phyloP scores from a whole-genome alignment of 2,797 vertebrate genomes.

The Stomatorhinus walkeri region DNA sequence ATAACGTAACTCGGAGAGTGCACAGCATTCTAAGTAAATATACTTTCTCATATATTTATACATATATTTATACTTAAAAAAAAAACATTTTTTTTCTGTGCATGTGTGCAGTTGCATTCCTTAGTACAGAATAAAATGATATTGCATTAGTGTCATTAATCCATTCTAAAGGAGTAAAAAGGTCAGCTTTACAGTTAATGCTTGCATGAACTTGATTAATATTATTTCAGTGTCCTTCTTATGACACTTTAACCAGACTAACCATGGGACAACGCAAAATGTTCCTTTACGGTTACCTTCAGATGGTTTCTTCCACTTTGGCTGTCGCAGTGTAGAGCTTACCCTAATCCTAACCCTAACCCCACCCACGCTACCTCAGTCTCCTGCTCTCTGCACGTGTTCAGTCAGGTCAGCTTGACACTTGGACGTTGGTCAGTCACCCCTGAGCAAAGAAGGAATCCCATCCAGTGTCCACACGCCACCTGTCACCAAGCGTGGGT shows the following conservation, averaged over 20 bases:
- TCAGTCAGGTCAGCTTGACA: neutral
- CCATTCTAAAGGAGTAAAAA: constrained; percentile 73
- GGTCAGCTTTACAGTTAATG: constrained; percentile 59
- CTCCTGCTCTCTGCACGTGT: neutral
- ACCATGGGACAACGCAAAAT: constrained; percentile 5
- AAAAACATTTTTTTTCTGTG: constrained; percentile 67
- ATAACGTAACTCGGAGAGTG: constrained; percentile 78
- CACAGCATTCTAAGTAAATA: constrained; percentile 79
- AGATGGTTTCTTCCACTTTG: neutral
- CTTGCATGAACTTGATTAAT: constrained; percentile 63
- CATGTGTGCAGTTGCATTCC: constrained; percentile 78
- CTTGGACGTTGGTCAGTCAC: neutral
- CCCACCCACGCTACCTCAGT: neutral
- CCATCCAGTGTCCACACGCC: neutral
- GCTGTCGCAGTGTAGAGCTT: neutral
- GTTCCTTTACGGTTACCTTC: neutral
- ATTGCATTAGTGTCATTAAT: constrained; percentile 73
- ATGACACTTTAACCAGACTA: constrained; percentile 35
- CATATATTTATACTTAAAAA: constrained; percentile 68
- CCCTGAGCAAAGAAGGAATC: neutral
- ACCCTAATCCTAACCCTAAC: neutral
- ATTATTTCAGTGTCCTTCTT: constrained; percentile 50
- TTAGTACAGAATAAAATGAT: constrained; percentile 75
- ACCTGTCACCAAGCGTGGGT: neutral
- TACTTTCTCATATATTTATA: constrained; percentile 72